Percentiles rank a stretch among this genome's conserved stretches.
Conservation (phyloP, 2,113 vertebrate species). For the human region DNA sequence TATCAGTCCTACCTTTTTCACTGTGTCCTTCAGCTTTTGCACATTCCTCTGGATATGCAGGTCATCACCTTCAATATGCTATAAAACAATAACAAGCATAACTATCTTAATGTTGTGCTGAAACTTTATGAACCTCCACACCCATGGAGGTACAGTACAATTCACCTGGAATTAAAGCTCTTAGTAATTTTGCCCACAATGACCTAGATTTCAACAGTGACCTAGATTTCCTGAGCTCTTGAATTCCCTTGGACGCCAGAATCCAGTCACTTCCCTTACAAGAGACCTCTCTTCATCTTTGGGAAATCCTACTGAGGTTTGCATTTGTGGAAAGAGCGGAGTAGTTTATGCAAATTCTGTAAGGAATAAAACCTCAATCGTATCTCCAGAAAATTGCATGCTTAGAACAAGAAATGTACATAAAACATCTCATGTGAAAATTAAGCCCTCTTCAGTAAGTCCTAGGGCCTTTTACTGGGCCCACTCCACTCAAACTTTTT, state of each 20-base stretch:
- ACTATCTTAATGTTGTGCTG: background rate
- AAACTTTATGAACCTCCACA: too few relatives aligned
- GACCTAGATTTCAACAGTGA: conserved; percentile 68
- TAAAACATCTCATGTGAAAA: background rate
- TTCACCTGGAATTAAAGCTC: too few relatives aligned
- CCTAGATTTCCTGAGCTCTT: conserved; percentile 68
- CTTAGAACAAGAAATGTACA: conserved; percentile 1
- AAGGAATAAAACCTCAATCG: background rate
- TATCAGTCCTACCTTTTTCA: conserved; percentile 79
- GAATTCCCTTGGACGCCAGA: conserved; percentile 42
- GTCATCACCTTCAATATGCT: conserved; percentile 9
- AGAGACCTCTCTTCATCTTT: background rate
- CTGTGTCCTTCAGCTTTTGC: conserved; percentile 80
- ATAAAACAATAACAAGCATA: conserved; percentile 15
- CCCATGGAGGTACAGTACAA: too few relatives aligned
- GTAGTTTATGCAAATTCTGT: conserved; percentile 4
- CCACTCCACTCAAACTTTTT: background rate
- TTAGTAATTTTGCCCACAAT: conserved; percentile 6
- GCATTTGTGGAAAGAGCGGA: background rate
- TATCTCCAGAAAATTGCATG: background rate
- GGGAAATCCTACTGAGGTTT: conserved; percentile 28
- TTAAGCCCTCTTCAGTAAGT: background rate
- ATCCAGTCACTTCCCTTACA: conserved; percentile 48
- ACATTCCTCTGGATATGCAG: conserved; percentile 79
- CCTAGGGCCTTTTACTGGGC: background rate